phyloP scores from a whole-genome alignment of 2,888 invertebrate genomes.

The Drosophila seclusa region DNA sequence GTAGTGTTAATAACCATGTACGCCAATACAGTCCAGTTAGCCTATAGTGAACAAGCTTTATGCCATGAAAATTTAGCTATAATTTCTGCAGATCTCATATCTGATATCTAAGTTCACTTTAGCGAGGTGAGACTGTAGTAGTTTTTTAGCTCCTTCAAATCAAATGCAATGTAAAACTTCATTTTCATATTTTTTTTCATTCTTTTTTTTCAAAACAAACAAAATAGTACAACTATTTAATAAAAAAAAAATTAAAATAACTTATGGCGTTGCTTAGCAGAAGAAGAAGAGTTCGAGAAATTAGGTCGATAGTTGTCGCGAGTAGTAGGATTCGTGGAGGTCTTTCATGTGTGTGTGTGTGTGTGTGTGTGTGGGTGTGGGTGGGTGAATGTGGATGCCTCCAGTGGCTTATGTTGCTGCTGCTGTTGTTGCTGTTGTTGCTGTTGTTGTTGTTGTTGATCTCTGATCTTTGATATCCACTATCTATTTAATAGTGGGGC shows the following conservation, averaged over 20 bases:
- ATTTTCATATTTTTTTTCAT: conserved; percentile 26
- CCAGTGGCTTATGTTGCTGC: conserved; percentile 22
- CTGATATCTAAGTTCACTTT: neutral
- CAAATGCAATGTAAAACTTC: neutral
- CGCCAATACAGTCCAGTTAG: neutral
- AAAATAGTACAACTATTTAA: conserved; percentile 46
- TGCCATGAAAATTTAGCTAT: neutral
- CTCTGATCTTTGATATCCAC: conserved; percentile 6
- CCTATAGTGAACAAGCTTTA: neutral
- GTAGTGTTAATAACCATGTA: neutral
- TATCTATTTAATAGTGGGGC: conserved; percentile 57
- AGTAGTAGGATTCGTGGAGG: conserved; percentile 44
- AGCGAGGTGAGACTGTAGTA: neutral
- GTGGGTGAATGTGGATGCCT: conserved; percentile 29
- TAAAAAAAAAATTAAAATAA: conserved; percentile 73
- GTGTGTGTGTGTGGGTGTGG: conserved; percentile 3
- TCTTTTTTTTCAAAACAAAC: conserved; percentile 54
- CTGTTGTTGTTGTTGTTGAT: conserved; percentile 19
- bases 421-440: conserved; percentile 11
- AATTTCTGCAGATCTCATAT: neutral
- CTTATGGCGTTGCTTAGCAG: conserved; percentile 58
- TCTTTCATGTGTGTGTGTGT: conserved; percentile 33
- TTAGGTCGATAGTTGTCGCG: conserved; percentile 35
- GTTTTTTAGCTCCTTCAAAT: neutral
- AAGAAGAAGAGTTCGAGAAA: conserved; percentile 13